Evolutionary conservation across 2,888 invertebrate species (phyloP).

Genomic region (Eupithecia subumbrata): DNA sequence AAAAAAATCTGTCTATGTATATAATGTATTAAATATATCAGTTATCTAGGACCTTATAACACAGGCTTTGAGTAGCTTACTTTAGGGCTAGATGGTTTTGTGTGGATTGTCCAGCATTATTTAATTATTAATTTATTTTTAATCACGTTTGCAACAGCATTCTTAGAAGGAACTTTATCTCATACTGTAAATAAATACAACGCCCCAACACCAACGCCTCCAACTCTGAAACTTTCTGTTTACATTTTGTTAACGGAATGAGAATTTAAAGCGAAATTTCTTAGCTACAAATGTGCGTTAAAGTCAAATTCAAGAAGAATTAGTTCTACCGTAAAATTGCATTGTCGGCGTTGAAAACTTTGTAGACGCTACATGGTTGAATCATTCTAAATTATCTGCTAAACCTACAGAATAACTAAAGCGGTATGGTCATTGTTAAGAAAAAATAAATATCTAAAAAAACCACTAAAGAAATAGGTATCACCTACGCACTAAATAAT

Average conservation of each 20-base stretch:
- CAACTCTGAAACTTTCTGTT: slow-evolving; percentile 64
- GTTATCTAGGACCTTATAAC: too few species aligned
- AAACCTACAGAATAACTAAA: too few species aligned
- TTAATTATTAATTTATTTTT: too few species aligned
- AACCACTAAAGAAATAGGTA: too few species aligned
- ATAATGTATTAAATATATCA: too few species aligned
- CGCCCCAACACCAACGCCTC: slow-evolving; percentile 51
- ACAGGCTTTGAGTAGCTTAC: too few species aligned
- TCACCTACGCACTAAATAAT: too few species aligned
- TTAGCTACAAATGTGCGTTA: slow-evolving; percentile 72
- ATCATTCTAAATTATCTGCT: background rate
- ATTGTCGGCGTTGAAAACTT: slow-evolving; percentile 31
- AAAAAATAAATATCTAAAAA: too few species aligned
- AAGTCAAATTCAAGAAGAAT: slow-evolving; percentile 58
- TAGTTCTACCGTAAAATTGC: slow-evolving; percentile 65
- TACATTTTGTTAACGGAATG: slow-evolving; percentile 79
- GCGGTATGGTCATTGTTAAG: too few species aligned
- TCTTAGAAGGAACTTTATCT: background rate
- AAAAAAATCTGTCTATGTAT: too few species aligned
- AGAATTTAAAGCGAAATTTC: slow-evolving; percentile 77
- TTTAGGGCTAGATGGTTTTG: too few species aligned
- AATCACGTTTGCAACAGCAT: background rate
- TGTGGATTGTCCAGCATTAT: too few species aligned
- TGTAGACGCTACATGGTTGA: slow-evolving; percentile 14
- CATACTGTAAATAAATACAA: slow-evolving; percentile 51